phyloP scores from a whole-genome alignment of 2,797 vertebrate species.

The Sebastes goodei region DNA sequence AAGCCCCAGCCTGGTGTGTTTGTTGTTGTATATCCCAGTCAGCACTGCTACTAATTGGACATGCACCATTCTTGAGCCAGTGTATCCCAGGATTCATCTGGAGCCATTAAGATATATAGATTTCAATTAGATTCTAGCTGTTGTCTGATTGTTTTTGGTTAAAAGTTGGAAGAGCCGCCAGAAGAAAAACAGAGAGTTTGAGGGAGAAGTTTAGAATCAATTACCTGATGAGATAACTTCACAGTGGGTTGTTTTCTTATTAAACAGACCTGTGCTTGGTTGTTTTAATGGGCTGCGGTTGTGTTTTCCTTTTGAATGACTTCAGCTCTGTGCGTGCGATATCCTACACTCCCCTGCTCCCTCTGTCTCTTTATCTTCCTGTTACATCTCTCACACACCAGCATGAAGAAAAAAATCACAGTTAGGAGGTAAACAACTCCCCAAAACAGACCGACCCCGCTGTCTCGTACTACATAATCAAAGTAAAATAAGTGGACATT shows the following conservation, averaged over 20 bases:
- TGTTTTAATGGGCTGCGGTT: constrained; percentile 21
- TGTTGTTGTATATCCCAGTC: constrained; percentile 6
- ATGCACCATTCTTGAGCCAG: not conserved
- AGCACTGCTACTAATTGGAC: constrained; percentile 8
- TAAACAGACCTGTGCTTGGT: constrained; percentile 32
- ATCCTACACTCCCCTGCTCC: not conserved
- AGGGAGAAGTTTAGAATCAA: constrained; percentile 9
- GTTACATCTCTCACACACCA: constrained; percentile 26
- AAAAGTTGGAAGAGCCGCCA: not conserved
- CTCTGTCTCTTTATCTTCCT: not conserved
- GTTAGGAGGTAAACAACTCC: not conserved
- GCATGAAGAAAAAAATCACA: constrained; percentile 18
- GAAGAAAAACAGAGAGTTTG: not conserved
- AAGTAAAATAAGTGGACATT: not conserved
- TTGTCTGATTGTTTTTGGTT: constrained; percentile 23
- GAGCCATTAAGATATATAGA: not conserved
- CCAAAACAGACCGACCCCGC: not conserved
- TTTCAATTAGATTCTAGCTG: constrained; percentile 2
- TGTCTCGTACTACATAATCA: not conserved
- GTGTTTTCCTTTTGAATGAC: constrained; percentile 38
- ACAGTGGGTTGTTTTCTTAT: constrained; percentile 48
- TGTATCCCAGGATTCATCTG: not conserved
- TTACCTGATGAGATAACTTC: constrained; percentile 10
- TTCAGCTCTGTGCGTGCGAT: not conserved
- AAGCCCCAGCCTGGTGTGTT: not conserved